Percentiles rank a stretch among this genome's conserved stretches.
phyloP scores from a whole-genome alignment of 2,797 vertebrate genomes.

The Hafferia zeledoni region DNA sequence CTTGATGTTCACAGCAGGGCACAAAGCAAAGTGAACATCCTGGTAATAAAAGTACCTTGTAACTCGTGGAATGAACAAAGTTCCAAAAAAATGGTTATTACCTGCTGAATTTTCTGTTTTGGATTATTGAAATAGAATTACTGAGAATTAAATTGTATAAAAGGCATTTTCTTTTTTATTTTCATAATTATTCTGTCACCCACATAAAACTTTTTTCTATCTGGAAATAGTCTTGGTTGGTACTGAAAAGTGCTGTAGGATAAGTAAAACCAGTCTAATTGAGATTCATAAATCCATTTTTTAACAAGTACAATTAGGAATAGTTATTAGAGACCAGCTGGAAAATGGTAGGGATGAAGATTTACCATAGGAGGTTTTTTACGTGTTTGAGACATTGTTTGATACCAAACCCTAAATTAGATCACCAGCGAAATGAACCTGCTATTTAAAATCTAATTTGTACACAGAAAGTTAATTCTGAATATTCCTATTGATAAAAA shows the following conservation, averaged over 20 bases:
- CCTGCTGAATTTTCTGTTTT: constrained; percentile 21
- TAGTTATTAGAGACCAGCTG: constrained; percentile 78
- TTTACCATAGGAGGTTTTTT: constrained; percentile 68
- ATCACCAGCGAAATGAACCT: constrained; percentile 68
- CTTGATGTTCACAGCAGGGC: constrained; percentile 12
- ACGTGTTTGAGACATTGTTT: constrained; percentile 70
- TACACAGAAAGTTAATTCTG: constrained; percentile 71
- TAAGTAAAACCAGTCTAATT: constrained; percentile 75
- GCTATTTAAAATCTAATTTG: constrained; percentile 72
- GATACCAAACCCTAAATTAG: constrained; percentile 70
- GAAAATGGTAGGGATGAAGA: constrained; percentile 68
- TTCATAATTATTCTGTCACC: constrained; percentile 72
- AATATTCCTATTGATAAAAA: constrained; percentile 74
- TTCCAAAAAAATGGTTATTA: constrained; percentile 41
- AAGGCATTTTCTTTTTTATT: constrained; percentile 68
- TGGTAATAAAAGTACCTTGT: constrained; percentile 35
- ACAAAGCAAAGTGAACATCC: constrained; percentile 25
- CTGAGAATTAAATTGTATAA: constrained; percentile 53
- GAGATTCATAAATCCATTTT: constrained; percentile 81
- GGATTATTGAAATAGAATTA: constrained; percentile 56
- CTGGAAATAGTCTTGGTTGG: constrained; percentile 37
- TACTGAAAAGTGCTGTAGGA: constrained; percentile 51
- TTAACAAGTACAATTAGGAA: constrained; percentile 82
- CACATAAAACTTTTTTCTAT: constrained; percentile 57
- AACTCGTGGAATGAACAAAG: constrained; percentile 21